Evolutionary conservation across 2,797 vertebrate species (phyloP), one percentile per base, ranked within the genome.

Genomic region (Phoeniculus purpureus): DNA sequence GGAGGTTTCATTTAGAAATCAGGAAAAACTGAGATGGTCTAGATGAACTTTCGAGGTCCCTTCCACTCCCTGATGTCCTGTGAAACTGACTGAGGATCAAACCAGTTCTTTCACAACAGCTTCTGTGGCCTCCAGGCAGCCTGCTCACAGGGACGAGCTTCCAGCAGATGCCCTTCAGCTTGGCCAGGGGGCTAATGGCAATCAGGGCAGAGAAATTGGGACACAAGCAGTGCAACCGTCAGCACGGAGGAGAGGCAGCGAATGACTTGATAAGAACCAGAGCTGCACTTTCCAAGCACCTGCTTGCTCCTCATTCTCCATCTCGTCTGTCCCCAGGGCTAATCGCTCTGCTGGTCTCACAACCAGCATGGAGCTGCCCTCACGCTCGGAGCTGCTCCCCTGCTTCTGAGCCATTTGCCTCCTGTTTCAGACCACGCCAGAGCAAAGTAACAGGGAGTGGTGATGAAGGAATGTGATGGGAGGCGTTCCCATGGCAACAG

Each of bases 401-500:
- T n/a, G n/a, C n/a, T n/a, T n/a, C n/a, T n/a, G n/a, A n/a, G n/a
- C n/a, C n/a, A n/a, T n/a, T n/a, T n/a, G n/a, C n/a, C n/a, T n/a
- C n/a, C n/a, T n/a, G n/a, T n/a, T n/a, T n/a, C n/a, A n/a, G n/a
- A n/a, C n/a, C n/a, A n/a, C 3, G 1, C 59, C 0, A 40, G 56
- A 94, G 64, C 32, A 86, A 95, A 82, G 87, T 85, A 90, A 88
- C 31, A 81, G 81, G 6, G 23, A 95, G 90, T 86, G 67, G 66
- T 31, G 92, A 93, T 91, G 68, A 75, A 90, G 89, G 85, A 45
- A 65, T 54, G 80, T 72, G 60, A 74, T 67, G 32, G 79, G 81
- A 96, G 84, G 23, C 20, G 95, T 96, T 97, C 47, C 96, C 92
- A 95, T 92, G 91, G 84, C 94, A 96, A 97, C 94, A 3, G 45